phyloP scores from a whole-genome alignment of 2,113 vertebrate genomes.

The Dasyprocta punctata region DNA sequence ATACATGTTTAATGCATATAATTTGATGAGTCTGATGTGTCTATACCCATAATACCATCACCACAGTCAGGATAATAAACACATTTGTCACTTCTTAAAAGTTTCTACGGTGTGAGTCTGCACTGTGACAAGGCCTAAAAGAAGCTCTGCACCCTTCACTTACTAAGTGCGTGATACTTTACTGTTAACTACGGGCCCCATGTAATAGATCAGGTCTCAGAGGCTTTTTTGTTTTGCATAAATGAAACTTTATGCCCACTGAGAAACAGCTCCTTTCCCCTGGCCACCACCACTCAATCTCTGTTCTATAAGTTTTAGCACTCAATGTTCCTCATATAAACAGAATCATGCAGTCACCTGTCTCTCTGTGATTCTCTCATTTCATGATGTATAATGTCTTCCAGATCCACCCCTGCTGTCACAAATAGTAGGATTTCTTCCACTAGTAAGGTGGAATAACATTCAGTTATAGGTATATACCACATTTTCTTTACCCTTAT shows the following conservation, averaged over 20 bases:
- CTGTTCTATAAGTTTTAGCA: background rate
- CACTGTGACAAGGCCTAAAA: background rate
- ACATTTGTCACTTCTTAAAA: background rate
- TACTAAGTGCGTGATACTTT: background rate
- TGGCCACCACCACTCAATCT: background rate
- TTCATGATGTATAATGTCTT: background rate
- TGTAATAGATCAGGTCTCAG: background rate
- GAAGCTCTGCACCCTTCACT: background rate
- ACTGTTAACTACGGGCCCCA: background rate
- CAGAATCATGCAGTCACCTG: background rate
- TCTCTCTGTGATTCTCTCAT: too few species aligned
- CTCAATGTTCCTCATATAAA: fast-evolving
- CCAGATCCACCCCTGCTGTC: too few species aligned
- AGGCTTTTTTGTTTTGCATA: background rate
- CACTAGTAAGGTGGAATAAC: background rate
- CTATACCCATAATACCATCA: background rate
- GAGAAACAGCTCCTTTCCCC: background rate
- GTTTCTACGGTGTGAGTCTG: background rate
- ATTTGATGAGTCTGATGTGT: background rate
- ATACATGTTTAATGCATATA: background rate
- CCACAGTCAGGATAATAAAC: background rate
- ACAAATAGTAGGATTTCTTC: background rate
- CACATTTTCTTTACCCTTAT: background rate
- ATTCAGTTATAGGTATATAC: background rate
- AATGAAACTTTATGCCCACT: background rate